A percentile compares a stretch with the other conserved stretches of the same genome.
phyloP scores from a whole-genome alignment of 2,888 invertebrate genomes.

The Orthosia incerta region DNA sequence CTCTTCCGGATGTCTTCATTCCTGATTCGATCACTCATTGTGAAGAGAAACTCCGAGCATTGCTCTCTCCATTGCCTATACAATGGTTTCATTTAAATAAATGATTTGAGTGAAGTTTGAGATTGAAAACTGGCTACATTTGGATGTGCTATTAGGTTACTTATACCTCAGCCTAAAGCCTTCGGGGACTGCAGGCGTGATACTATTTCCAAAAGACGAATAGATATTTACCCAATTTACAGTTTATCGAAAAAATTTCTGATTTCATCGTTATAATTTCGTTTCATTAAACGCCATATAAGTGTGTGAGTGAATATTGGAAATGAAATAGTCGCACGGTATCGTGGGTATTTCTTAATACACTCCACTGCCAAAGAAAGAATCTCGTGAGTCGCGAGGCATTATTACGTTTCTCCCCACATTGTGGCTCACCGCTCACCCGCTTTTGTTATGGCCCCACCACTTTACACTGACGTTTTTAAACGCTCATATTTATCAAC shows the following conservation, averaged over 20 bases:
- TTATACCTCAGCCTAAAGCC: no score
- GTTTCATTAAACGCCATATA: constrained; percentile 47
- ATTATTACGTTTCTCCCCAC: constrained; percentile 72
- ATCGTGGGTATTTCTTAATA: constrained; percentile 76
- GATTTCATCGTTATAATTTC: constrained; percentile 25
- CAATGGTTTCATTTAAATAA: no score
- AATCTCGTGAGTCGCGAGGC: constrained; percentile 71
- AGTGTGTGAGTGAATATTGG: constrained; percentile 64
- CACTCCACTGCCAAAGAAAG: constrained; percentile 74
- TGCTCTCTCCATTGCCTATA: no score
- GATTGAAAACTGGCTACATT: no score
- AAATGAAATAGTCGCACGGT: constrained; percentile 74
- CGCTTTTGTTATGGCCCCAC: constrained; percentile 67
- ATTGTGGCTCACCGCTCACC: constrained; percentile 65
- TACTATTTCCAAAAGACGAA: neutral
- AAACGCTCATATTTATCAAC: constrained; percentile 58
- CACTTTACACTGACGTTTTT: constrained; percentile 61
- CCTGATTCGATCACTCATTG: no score
- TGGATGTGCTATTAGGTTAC: no score
- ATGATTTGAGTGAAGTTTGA: no score
- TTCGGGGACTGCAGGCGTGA: no score
- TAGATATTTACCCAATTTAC: neutral
- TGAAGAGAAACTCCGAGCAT: no score
- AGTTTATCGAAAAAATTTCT: neutral
- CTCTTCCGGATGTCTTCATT: no score